Evolutionary conservation across 2,888 invertebrate species (phyloP).

Genomic region (Lysandra bellargus): DNA sequence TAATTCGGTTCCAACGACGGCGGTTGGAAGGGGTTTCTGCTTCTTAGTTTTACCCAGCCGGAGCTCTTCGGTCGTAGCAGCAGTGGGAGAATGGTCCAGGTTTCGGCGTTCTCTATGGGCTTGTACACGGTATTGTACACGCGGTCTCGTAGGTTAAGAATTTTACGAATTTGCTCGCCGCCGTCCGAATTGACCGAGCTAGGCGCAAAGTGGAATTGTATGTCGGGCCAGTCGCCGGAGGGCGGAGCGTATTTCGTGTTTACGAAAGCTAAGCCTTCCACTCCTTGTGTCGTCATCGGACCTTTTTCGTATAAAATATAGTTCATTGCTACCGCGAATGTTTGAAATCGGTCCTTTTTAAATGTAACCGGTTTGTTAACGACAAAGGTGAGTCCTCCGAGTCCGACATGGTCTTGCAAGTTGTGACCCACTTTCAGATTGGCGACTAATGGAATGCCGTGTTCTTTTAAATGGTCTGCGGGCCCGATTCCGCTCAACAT

Average conservation of each 20-base stretch:
- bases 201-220: conserved; percentile 93
- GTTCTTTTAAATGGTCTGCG: conserved; percentile 85
- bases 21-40: conserved; percentile 88
- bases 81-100: conserved; percentile 91
- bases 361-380: conserved; percentile 90
- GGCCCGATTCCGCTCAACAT: conserved; percentile 96
- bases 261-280: conserved; percentile 93
- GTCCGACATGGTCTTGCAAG: conserved; percentile 92
- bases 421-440: conserved; percentile 91
- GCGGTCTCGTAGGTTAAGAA: conserved; percentile 87
- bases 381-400: conserved; percentile 91
- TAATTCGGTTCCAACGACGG: conserved; percentile 96
- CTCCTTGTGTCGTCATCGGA: conserved; percentile 90
- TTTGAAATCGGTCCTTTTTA: conserved; percentile 88
- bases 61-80: conserved; percentile 91
- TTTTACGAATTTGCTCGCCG: conserved; percentile 88
- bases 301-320: conserved; percentile 90
- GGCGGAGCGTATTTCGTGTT: conserved; percentile 92
- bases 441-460: conserved; percentile 86
- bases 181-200: conserved; percentile 92
- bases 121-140: conserved; percentile 93
- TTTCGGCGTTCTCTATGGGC: conserved; percentile 87
- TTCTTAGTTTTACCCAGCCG: conserved; percentile 92
- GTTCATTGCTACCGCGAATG: conserved; percentile 87
- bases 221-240: conserved; percentile 89